A percentile compares a stretch with the other conserved stretches of the same genome.
phyloP scores from a whole-genome alignment of 2,888 invertebrate species.

The Scrobipalpa atriplicella region DNA sequence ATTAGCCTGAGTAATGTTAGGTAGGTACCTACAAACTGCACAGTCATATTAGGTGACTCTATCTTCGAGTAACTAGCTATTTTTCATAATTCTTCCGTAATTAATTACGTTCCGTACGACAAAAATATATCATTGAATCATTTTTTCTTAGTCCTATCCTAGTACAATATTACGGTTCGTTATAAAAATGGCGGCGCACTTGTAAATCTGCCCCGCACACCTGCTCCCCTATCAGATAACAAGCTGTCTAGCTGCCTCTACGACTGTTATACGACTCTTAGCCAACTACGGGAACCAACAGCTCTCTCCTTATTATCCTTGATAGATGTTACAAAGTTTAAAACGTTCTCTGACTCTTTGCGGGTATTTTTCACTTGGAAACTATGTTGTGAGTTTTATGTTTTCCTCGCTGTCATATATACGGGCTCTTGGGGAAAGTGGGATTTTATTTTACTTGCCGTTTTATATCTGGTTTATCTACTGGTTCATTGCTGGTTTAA shows the following conservation, averaged over 20 bases:
- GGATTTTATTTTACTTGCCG: not conserved
- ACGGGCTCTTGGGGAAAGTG: constrained; percentile 2
- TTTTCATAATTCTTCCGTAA: too few relatives aligned
- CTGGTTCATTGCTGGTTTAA: not conserved
- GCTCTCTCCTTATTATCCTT: constrained; percentile 16
- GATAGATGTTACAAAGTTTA: constrained; percentile 19
- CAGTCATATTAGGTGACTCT: too few relatives aligned
- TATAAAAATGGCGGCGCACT: constrained; percentile 1
- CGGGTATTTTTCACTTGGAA: constrained; percentile 21
- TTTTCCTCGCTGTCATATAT: constrained; percentile 9
- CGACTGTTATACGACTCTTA: constrained; percentile 16
- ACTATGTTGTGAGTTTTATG: constrained; percentile 18
- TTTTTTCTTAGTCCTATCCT: too few relatives aligned
- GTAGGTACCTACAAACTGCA: too few relatives aligned
- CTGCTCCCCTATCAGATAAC: constrained; percentile 16
- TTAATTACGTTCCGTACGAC: too few relatives aligned
- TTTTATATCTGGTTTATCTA: not conserved
- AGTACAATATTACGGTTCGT: not conserved
- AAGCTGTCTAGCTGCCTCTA: constrained; percentile 11
- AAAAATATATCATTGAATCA: too few relatives aligned
- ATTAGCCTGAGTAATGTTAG: too few relatives aligned
- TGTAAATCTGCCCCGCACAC: constrained; percentile 6
- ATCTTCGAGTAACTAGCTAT: too few relatives aligned
- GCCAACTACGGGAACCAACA: constrained; percentile 8
- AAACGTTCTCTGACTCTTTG: constrained; percentile 18